These are phyloP conservation scores for Pterocles burchelli DNA, from an alignment of 2,113 vertebrate species.

Conservation along the genomic window DNA sequence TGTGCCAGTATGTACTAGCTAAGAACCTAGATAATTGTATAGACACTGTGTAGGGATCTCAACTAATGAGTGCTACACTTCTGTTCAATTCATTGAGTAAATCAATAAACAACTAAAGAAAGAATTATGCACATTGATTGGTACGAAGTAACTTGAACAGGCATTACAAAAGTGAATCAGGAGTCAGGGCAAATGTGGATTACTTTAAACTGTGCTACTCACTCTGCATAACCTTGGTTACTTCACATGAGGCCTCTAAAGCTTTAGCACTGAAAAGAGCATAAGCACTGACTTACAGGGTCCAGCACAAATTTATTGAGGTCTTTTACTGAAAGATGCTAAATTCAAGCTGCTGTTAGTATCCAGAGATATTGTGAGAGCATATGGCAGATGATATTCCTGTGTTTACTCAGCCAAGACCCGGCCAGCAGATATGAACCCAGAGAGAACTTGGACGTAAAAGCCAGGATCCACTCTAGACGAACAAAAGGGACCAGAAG, in stretches of 20 bases:
- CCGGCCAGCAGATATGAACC: not conserved
- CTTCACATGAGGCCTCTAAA: not conserved
- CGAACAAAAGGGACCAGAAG: not conserved
- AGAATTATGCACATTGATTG: constrained; percentile 39
- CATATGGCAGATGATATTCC: not conserved
- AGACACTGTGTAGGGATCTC: not conserved
- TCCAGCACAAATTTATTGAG: not conserved
- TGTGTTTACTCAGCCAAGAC: not conserved
- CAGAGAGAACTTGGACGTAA: not conserved
- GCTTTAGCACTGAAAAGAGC: not conserved
- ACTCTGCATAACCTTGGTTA: not conserved
- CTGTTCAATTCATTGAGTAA: constrained; percentile 1
- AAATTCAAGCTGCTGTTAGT: not conserved
- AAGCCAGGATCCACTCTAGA: not conserved
- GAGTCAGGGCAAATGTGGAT: not conserved
- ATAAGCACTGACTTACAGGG: not conserved
- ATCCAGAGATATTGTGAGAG: not conserved
- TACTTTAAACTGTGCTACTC: not conserved
- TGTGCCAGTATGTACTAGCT: not conserved
- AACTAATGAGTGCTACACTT: constrained; percentile 5
- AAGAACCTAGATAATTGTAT: constrained; percentile 28
- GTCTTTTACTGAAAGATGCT: not conserved
- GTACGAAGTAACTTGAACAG: not conserved
- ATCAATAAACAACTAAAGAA: constrained; percentile 53
- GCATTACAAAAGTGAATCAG: not conserved